Conservation (phyloP, 1,140 invertebrate species). For the Idris sp. region DNA sequence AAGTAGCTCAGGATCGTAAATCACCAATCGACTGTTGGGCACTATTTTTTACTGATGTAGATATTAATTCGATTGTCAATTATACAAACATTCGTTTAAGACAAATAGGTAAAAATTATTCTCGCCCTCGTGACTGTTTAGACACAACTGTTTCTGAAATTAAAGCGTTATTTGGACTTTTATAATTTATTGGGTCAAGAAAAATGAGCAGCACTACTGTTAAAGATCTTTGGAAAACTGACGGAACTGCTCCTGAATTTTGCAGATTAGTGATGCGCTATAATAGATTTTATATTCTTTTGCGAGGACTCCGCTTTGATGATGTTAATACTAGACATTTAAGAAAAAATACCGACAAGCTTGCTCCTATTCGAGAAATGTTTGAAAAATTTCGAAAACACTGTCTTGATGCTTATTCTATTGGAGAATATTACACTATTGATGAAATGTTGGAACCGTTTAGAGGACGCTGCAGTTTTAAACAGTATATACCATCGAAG, state of each 20-base stretch:
- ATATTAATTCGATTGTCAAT: no score
- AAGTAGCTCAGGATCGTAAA: neutral
- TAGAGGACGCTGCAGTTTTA: no score
- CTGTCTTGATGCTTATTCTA: no score
- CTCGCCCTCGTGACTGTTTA: neutral
- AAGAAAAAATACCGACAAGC: no score
- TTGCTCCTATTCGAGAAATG: no score
- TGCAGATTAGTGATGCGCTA: conserved; percentile 24
- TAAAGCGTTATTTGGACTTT: neutral
- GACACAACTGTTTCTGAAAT: conserved; percentile 3
- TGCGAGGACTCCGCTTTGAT: conserved; percentile 26
- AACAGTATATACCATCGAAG: no score
- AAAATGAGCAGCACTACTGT: conserved; percentile 1
- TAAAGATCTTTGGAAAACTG: conserved; percentile 2
- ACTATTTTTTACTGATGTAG: no score
- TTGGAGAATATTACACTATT: no score
- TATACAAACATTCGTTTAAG: neutral
- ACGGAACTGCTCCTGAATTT: conserved; percentile 2
- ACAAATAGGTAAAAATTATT: neutral
- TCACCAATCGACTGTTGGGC: no score
- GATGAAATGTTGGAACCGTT: no score
- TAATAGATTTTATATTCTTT: conserved; percentile 23
- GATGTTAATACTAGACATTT: no score
- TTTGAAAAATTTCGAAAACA: no score
- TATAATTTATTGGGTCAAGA: conserved; percentile 7